These are phyloP conservation scores for Lasiurus borealis DNA, from an alignment of 2,113 vertebrate genomes.

Conservation along the genomic window DNA sequence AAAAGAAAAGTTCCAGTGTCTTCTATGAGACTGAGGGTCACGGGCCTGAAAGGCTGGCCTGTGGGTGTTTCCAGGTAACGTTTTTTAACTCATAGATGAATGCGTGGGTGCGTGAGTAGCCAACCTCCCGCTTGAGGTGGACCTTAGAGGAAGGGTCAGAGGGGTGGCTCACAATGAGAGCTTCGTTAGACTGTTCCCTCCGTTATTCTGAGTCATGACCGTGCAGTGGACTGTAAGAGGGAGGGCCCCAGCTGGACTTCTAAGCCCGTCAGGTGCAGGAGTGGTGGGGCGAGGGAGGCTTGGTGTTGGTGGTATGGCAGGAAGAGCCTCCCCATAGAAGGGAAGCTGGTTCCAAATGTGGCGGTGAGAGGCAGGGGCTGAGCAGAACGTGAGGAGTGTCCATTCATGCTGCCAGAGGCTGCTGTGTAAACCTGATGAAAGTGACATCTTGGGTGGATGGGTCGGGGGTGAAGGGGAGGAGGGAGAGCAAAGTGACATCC, in stretches of 20 bases:
- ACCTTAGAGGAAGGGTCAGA: background rate
- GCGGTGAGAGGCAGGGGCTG: background rate
- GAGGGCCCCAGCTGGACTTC: background rate
- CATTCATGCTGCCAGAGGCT: background rate
- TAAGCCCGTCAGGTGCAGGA: background rate
- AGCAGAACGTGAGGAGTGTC: background rate
- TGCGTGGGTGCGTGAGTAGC: background rate
- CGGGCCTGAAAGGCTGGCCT: too few species aligned
- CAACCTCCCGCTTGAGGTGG: fast-evolving
- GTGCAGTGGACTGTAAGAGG: background rate
- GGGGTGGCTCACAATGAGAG: fast-evolving
- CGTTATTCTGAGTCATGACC: background rate
- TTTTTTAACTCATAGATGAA: background rate
- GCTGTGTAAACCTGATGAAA: too few species aligned
- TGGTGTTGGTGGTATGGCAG: background rate
- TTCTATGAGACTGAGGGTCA: background rate
- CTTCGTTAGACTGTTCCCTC: background rate
- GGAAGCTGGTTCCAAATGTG: background rate
- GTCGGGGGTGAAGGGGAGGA: too few species aligned
- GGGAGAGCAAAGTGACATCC: background rate
- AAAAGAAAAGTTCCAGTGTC: background rate
- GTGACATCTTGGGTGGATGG: too few species aligned
- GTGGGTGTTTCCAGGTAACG: background rate
- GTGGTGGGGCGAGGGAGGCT: background rate
- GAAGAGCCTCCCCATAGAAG: background rate